Evolutionary conservation across 2,797 vertebrate species (phyloP).

Genomic region (Alfaro cultratus): DNA sequence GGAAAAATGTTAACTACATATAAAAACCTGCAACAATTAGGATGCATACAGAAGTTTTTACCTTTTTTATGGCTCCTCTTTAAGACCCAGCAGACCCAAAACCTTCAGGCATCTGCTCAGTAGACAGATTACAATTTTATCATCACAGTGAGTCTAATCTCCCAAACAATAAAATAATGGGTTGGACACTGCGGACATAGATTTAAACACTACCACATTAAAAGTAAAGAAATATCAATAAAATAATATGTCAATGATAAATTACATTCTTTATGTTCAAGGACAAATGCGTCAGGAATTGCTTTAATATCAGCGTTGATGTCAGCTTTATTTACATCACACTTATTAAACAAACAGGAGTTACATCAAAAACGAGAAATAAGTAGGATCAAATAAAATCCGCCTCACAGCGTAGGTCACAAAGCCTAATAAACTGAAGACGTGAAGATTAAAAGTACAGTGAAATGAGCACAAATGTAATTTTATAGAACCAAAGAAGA

Average conservation of each 20-base stretch:
- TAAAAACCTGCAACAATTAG: background rate
- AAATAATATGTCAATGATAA: background rate
- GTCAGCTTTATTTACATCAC: background rate
- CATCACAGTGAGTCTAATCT: background rate
- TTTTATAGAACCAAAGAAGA: slow-evolving; percentile 4
- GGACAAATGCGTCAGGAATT: background rate
- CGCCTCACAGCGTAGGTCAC: background rate
- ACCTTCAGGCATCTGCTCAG: background rate
- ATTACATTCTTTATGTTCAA: background rate
- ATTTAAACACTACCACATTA: background rate
- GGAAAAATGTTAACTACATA: background rate
- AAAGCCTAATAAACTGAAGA: background rate
- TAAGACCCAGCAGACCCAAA: background rate
- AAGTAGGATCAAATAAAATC: background rate
- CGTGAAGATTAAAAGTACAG: background rate
- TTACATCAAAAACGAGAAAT: background rate
- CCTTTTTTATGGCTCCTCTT: background rate
- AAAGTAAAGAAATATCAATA: background rate
- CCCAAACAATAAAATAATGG: background rate
- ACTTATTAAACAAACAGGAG: background rate
- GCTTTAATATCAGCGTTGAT: background rate
- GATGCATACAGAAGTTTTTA: background rate
- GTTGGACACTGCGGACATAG: background rate
- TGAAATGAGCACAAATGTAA: background rate
- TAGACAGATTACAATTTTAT: background rate